phyloP scores from a whole-genome alignment of 53 echinoderm and acorn worm genomes.

The Zoroaster sp. region DNA sequence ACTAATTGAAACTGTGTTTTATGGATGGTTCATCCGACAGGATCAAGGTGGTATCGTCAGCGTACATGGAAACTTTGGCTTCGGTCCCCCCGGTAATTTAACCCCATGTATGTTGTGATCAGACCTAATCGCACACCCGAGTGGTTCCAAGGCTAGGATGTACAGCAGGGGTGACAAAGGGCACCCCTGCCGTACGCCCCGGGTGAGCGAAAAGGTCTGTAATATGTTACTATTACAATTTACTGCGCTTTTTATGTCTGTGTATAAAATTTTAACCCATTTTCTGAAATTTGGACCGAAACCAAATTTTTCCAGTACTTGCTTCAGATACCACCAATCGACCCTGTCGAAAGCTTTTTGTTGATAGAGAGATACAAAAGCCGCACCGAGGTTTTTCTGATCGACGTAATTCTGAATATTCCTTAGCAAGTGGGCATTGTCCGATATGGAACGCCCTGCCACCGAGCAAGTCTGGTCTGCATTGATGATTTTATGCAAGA shows the following conservation, averaged over 20 bases:
- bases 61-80: conserved; percentile 23
- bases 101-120: conserved; percentile 21
- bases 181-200: conserved; percentile 69
- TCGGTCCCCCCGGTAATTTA: conserved; percentile 18
- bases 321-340: conserved; percentile 27
- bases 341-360: conserved; percentile 70
- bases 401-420: conserved; percentile 43
- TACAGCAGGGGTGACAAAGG: conserved; percentile 45
- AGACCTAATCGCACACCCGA: conserved; percentile 6
- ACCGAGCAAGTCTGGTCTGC: conserved; percentile 42
- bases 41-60: conserved; percentile 56
- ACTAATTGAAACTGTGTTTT: background rate
- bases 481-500: conserved; percentile 3
- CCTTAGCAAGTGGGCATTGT: background rate
- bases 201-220: background rate
- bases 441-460: conserved; percentile 2
- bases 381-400: background rate
- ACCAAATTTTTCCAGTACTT: conserved; percentile 29
- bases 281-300: conserved; percentile 41
- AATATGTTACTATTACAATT: conserved; percentile 44
- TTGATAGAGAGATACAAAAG: conserved; percentile 47
- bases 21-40: conserved; percentile 30
- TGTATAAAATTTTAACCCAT: conserved; percentile 59
- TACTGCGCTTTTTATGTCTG: conserved; percentile 27
- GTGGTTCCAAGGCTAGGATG: conserved; percentile 9